Evolutionary conservation across 2,113 vertebrate species (phyloP).

Genomic region (Willisornis vidua): DNA sequence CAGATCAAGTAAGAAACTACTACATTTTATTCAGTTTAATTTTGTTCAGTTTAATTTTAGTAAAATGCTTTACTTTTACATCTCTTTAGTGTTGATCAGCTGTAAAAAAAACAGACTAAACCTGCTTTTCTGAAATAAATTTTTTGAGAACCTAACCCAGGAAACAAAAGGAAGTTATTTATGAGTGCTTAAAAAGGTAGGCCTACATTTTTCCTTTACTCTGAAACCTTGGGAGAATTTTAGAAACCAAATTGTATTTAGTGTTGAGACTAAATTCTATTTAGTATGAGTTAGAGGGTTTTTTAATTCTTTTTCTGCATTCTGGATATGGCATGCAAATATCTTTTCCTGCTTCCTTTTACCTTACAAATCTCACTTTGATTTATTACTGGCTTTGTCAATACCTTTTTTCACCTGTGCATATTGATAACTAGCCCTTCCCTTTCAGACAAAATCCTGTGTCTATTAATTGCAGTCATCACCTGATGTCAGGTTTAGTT

Average conservation of each 20-base stretch:
- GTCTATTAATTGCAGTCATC: neutral
- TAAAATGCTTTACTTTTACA: neutral
- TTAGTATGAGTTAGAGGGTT: neutral
- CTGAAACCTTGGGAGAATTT: neutral
- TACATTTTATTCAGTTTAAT: neutral
- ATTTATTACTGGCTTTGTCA: neutral
- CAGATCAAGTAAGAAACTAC: neutral
- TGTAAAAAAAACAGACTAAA: neutral
- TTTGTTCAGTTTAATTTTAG: neutral
- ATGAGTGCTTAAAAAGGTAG: neutral
- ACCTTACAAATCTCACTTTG: neutral
- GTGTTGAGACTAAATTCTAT: neutral
- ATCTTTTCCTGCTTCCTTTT: neutral
- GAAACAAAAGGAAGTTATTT: neutral
- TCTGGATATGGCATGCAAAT: fast-evolving
- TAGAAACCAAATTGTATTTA: neutral
- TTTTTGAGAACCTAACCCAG: neutral
- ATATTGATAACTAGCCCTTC: neutral
- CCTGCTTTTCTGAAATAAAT: neutral
- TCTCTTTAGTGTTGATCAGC: neutral
- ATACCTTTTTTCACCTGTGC: neutral
- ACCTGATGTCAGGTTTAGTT: neutral
- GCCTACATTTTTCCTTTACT: neutral
- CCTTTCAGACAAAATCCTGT: neutral
- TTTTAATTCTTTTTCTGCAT: neutral